Conservation (phyloP, 2,888 invertebrate genomes). For the Andrena bicolor region DNA sequence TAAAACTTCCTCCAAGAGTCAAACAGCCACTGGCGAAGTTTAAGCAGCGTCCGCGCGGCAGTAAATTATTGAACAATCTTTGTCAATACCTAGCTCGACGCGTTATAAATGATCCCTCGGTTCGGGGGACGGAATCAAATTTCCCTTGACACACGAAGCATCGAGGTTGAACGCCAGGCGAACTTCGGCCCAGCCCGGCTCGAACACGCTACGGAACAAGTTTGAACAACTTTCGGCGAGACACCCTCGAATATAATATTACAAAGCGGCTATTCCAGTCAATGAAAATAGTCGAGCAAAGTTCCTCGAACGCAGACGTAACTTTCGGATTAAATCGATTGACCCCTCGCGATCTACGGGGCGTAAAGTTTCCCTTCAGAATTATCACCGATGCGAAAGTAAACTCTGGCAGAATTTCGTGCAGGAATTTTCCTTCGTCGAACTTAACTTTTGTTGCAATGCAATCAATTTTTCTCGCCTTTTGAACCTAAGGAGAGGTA, state of each 20-base stretch:
- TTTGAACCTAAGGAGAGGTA: too few species aligned
- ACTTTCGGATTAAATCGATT: conserved; percentile 3
- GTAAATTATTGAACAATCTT: conserved; percentile 29
- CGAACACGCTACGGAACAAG: not conserved
- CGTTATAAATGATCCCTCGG: conserved; percentile 35
- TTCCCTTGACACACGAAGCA: conserved; percentile 28
- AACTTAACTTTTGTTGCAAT: not conserved
- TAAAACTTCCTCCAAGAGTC: conserved; percentile 8
- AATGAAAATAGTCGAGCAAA: conserved; percentile 7
- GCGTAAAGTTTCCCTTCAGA: not conserved
- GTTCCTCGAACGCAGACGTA: not conserved
- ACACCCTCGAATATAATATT: conserved; percentile 38
- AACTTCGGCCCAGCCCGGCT: conserved; percentile 19
- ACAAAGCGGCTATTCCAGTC: conserved; percentile 27
- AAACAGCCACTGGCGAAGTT: not conserved
- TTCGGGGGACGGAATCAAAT: conserved; percentile 21
- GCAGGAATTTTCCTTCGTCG: not conserved
- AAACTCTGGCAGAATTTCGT: not conserved
- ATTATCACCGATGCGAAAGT: not conserved
- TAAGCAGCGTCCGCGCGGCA: not conserved
- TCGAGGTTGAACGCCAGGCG: conserved; percentile 7
- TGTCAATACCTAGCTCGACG: conserved; percentile 7
- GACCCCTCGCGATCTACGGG: not conserved
- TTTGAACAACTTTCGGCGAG: conserved; percentile 27
- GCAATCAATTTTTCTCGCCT: not conserved